These are phyloP conservation scores for Anabas testudineus DNA, from an alignment of 2,797 vertebrate genomes.

Conservation along the genomic window DNA sequence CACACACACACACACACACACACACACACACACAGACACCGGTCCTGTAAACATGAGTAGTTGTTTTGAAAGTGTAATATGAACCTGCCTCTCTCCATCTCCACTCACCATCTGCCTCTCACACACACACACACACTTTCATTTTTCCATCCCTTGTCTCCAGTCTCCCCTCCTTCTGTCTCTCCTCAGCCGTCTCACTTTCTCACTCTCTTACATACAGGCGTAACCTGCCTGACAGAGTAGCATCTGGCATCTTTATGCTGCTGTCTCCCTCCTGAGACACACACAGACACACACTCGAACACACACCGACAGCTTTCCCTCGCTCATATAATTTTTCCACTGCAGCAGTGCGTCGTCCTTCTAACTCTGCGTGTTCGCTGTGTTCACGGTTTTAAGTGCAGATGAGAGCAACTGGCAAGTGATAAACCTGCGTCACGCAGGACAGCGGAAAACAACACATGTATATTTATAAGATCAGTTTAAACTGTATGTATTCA, in stretches of 20 bases:
- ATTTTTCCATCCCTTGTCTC: slow-evolving; percentile 53
- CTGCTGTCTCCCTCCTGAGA: slow-evolving; percentile 64
- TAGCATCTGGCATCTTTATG: slow-evolving; percentile 73
- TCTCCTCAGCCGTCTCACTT: slow-evolving; percentile 51
- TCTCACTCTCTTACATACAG: slow-evolving; percentile 35
- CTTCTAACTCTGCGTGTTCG: slow-evolving; percentile 14
- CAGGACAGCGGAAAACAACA: background rate
- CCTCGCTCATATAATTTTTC: slow-evolving; percentile 46
- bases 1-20: slow-evolving; percentile 14
- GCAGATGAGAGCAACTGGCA: background rate
- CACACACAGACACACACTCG: slow-evolving; percentile 34
- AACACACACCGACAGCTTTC: slow-evolving; percentile 35
- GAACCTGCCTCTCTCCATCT: slow-evolving; percentile 51
- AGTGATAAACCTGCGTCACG: background rate
- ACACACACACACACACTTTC: slow-evolving; percentile 25
- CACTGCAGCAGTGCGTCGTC: slow-evolving; percentile 32
- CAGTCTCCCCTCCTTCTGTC: slow-evolving; percentile 16
- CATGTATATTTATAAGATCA: too few species aligned
- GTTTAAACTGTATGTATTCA: too few species aligned
- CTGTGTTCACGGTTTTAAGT: slow-evolving; percentile 4
- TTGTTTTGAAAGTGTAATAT: slow-evolving; percentile 65
- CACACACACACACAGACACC: slow-evolving; percentile 20
- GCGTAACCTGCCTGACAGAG: slow-evolving; percentile 60
- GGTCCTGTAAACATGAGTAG: slow-evolving; percentile 48
- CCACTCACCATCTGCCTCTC: slow-evolving; percentile 62